Base-by-base conservation (phyloP, 2,113 vertebrate species). In the Hippocampus abdominalis region DNA sequence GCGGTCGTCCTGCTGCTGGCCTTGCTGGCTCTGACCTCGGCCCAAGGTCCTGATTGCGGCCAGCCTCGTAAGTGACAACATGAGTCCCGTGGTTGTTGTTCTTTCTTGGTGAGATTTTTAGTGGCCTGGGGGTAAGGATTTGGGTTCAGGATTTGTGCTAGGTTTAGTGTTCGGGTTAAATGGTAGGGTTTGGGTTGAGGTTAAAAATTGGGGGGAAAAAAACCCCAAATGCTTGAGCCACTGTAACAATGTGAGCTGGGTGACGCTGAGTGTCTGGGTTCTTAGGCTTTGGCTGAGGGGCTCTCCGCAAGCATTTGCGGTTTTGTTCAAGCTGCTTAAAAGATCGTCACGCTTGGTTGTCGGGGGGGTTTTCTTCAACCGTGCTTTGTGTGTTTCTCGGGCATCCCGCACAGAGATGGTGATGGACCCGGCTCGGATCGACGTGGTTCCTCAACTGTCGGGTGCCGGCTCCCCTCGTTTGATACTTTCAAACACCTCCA, bases 1-100 rank as follows among this genome's bases (percentile, higher is more conserved):
- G 53, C 27, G 18, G n/a, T 42, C 23, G 9, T 75, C n/a, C 15
- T 75, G 62, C 73, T 75, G 21, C 53, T 65, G 42, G 73, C 29
- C 40, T 16, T 49, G 63, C n/a, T 59, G 53, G 62, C 67, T 8
- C 42, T 70, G 61, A 16, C 51, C 39, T 66, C 54, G 11, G 62
- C 62, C 62, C 46, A 23, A 13, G 40, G 46, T n/a, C 60, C 56
- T 32, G 67, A 57, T 10, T 6, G 16, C 59, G 16, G 3, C 12
- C 10, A 21, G 3, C 4, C 1, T 21, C 0, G 61, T 64, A 64
- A 64, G 61, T 8, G 11, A 39, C 10, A n/a, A 42, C 21, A 42
- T 4, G 2, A 20, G 16, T 12, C 2, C 21, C 3, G n/a, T 12
- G 20, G 3, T 23, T 21, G 32, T n/a, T n/a, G 42, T 7, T 15